Conservation (phyloP, 2,797 vertebrate species). For the Diglossa cyanea region DNA sequence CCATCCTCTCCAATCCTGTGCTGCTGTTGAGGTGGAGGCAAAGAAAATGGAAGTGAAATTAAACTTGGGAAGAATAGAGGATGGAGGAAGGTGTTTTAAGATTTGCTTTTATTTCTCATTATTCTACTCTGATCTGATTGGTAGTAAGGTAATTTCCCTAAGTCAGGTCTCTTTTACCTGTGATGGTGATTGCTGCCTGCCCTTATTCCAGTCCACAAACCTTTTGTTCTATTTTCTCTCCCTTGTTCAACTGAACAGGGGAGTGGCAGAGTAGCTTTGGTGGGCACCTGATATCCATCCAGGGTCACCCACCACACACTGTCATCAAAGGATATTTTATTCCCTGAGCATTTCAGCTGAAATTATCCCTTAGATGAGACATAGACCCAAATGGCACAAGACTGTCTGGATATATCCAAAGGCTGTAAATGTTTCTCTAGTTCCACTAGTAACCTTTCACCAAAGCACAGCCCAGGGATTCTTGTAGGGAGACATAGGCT, state of each 20-base stretch:
- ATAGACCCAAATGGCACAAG: not conserved
- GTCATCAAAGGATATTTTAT: not conserved
- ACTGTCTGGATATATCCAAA: not conserved
- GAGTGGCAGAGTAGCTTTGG: not conserved
- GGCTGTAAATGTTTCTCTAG: not conserved
- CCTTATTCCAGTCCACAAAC: not conserved
- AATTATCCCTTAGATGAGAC: not conserved
- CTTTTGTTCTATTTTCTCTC: not conserved
- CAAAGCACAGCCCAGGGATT: not conserved
- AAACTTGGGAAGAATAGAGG: not conserved
- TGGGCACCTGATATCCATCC: not conserved
- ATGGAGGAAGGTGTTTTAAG: not conserved
- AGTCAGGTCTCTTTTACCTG: not conserved
- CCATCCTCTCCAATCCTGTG: not conserved
- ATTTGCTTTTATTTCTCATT: not conserved
- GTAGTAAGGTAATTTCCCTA: not conserved
- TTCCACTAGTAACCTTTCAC: not conserved
- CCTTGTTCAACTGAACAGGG: not conserved
- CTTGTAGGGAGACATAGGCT: not conserved
- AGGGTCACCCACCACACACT: not conserved
- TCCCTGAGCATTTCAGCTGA: not conserved
- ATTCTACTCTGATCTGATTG: not conserved
- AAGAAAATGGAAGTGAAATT: not conserved
- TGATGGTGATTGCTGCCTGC: not conserved
- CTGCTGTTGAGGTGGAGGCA: not conserved